Evolutionary conservation across 2,888 invertebrate genomes (phyloP).

Genomic region (Endotricha flammealis): DNA sequence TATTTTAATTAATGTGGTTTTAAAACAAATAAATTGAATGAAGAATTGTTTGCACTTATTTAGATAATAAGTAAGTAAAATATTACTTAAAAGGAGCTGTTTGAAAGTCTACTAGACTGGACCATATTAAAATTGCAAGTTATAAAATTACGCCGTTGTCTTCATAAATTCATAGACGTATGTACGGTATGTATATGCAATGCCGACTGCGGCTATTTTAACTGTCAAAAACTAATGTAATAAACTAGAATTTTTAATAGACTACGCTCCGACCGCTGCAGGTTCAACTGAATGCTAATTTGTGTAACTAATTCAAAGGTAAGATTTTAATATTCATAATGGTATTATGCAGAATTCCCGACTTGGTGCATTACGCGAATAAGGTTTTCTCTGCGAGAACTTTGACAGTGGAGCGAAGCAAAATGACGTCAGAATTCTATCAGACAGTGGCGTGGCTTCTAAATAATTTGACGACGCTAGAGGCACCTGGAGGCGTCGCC

Average conservation of each 20-base stretch:
- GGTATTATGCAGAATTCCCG: constrained; percentile 8
- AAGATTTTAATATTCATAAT: constrained; percentile 11
- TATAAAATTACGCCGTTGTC: too few relatives aligned
- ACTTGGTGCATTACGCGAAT: constrained; percentile 7
- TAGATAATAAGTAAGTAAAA: too few relatives aligned
- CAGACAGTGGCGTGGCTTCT: constrained; percentile 26
- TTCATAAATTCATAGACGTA: too few relatives aligned
- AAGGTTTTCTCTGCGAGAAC: constrained; percentile 3
- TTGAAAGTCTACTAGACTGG: too few relatives aligned
- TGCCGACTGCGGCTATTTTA: too few relatives aligned
- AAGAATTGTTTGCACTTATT: too few relatives aligned
- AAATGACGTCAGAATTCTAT: constrained; percentile 9
- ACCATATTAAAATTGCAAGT: too few relatives aligned
- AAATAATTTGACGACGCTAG: constrained; percentile 44
- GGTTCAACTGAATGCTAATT: constrained; percentile 6
- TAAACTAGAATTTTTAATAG: not conserved
- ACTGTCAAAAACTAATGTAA: too few relatives aligned
- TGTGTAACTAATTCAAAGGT: constrained; percentile 9
- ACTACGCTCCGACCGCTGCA: constrained; percentile 1
- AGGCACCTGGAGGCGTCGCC: constrained; percentile 53
- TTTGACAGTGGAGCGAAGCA: constrained; percentile 4
- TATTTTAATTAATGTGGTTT: too few relatives aligned
- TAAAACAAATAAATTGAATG: too few relatives aligned
- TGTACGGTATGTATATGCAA: too few relatives aligned
- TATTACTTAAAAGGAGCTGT: too few relatives aligned